These are phyloP conservation scores for Zaprionus nigranus DNA, from an alignment of 1,140 invertebrate genomes.

Conservation along the genomic window DNA sequence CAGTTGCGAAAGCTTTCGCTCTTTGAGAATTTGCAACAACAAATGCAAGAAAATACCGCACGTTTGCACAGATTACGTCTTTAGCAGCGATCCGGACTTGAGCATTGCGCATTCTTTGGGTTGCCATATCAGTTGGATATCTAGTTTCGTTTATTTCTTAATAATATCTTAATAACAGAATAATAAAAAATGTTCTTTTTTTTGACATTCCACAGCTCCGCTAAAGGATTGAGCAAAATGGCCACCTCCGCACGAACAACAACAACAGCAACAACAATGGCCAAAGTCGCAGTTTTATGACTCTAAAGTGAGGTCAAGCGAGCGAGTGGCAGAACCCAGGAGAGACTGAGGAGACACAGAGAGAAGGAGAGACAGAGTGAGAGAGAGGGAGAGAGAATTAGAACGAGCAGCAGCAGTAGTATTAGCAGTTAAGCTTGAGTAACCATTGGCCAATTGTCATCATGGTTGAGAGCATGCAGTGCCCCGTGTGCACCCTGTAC, in stretches of 20 bases:
- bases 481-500: slow-evolving; percentile 93
- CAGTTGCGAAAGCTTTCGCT: slow-evolving; percentile 38
- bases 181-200: not conserved
- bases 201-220: slow-evolving; percentile 33
- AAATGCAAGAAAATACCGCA: slow-evolving; percentile 28
- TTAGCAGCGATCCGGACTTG: slow-evolving; percentile 19
- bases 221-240: slow-evolving; percentile 68
- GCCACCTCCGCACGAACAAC: slow-evolving; percentile 41
- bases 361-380: slow-evolving; percentile 21
- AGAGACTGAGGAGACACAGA: slow-evolving; percentile 19
- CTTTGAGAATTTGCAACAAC: not conserved
- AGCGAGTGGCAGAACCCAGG: slow-evolving; percentile 22
- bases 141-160: slow-evolving; percentile 16
- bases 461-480: slow-evolving; percentile 87
- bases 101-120: slow-evolving; percentile 32
- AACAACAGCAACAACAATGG: slow-evolving; percentile 3
- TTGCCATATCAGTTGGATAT: slow-evolving; percentile 39
- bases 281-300: slow-evolving; percentile 62
- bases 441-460: slow-evolving; percentile 29
- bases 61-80: slow-evolving; percentile 46
- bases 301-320: slow-evolving; percentile 49
- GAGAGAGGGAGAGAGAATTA: slow-evolving; percentile 17
- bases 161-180: not conserved
- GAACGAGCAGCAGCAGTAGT: slow-evolving; percentile 9
- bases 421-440: slow-evolving; percentile 23